Evolutionary conservation across 2,113 vertebrate species (phyloP), one percentile per base, ranked within the genome.

Genomic region (Lepisosteus oculatus): DNA sequence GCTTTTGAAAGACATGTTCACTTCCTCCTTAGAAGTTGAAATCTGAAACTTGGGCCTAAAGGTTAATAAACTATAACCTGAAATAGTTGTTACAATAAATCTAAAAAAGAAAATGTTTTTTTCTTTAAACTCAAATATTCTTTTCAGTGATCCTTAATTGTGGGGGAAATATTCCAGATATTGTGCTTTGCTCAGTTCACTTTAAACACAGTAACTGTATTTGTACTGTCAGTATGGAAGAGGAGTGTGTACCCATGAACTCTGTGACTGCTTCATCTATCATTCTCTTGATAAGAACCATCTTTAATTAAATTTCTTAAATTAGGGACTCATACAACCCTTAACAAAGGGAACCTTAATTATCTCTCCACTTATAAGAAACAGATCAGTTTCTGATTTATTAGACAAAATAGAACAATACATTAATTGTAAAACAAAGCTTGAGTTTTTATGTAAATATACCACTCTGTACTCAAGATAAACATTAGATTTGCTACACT

Each of bases 251-350:
- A 71, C 70, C 72, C 68, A 55, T 55, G 70, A 77, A 74, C 83
- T 77, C 76, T 76, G 47, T 51, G 67, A 88, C 83, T 77, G 84
- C 86, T 87, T 77, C 87, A 90, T 89, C 81, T 82, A 89, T 90
- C 88, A 89, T 76, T 17, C 67, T 42, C 12, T 78, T 84, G 85
- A 91, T 86, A 86, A 90, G 76, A 76, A 80, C 59, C 70, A 79
- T 85, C 84, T 90, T 89, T 90, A 89, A 89, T 89, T 88, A 88
- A 79, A 78, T 76, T 51, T 72, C 63, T 78, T 69, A 67, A 76
- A 69, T 47, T 13, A 55, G 63, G 43, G 67, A 73, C 67, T 56
- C 74, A 65, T 69, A 68, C 55, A 29, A 29, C 29, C 55, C 76
- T 65, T 70, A 64, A 63, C 43, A 63, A 44, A 51, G 9, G 68